Evolutionary conservation across 1,140 invertebrate species (phyloP).

Genomic region (Drosophila varians): DNA sequence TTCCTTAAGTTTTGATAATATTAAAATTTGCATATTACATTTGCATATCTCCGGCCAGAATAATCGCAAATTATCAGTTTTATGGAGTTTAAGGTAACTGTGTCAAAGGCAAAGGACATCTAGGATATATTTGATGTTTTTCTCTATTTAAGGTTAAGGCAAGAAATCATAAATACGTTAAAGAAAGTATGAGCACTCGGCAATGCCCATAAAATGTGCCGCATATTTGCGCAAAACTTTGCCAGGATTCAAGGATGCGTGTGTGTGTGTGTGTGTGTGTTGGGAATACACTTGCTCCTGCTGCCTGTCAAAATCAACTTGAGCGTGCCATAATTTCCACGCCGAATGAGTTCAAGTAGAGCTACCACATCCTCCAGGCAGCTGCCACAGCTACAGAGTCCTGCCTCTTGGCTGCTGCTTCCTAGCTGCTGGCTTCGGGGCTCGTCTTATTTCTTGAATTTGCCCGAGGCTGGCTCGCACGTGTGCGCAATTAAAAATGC

Average conservation of each 20-base stretch:
- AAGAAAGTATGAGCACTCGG: slow-evolving; percentile 3
- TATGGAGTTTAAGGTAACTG: neutral
- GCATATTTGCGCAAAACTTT: slow-evolving; percentile 63
- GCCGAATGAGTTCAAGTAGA: slow-evolving; percentile 76
- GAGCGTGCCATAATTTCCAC: slow-evolving; percentile 76
- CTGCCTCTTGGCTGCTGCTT: neutral
- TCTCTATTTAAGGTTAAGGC: no score
- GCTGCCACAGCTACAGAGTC: slow-evolving; percentile 8
- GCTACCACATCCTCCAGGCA: slow-evolving; percentile 43
- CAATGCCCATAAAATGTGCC: slow-evolving; percentile 49
- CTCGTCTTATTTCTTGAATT: slow-evolving; percentile 4
- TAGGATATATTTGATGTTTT: no score
- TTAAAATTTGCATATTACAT: neutral
- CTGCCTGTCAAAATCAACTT: slow-evolving; percentile 75
- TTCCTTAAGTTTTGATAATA: neutral
- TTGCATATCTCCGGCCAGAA: neutral
- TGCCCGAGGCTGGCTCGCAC: slow-evolving; percentile 51
- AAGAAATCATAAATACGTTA: slow-evolving; percentile 6
- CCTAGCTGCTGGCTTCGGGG: neutral
- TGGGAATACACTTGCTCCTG: slow-evolving; percentile 30
- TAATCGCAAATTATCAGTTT: neutral
- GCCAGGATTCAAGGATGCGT: slow-evolving; percentile 60
- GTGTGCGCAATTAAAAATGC: slow-evolving; percentile 80
- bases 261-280: slow-evolving; percentile 32
- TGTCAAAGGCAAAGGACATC: neutral